phyloP scores from a whole-genome alignment of 2,888 invertebrate genomes.

The Ectemnius continuus region DNA sequence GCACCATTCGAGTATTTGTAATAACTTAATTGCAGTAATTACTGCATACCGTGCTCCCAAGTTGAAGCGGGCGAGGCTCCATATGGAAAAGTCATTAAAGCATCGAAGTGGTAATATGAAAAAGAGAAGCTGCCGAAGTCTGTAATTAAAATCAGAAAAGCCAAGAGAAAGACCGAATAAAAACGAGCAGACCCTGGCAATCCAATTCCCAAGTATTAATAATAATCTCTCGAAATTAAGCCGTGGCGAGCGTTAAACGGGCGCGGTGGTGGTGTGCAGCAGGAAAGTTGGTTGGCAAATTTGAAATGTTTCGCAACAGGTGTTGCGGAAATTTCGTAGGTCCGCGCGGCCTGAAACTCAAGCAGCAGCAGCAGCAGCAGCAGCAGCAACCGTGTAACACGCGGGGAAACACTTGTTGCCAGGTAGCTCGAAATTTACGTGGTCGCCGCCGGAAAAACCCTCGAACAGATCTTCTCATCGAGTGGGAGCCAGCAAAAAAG shows the following conservation, averaged over 20 bases:
- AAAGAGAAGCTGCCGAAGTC: too few species aligned
- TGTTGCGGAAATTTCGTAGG: slow-evolving; percentile 65
- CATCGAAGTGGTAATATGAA: too few species aligned
- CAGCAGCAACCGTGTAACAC: slow-evolving; percentile 56
- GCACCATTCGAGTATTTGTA: too few species aligned
- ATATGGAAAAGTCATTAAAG: too few species aligned
- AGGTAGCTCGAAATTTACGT: slow-evolving; percentile 60
- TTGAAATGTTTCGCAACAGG: slow-evolving; percentile 65
- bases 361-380: too few species aligned
- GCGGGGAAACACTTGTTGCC: slow-evolving; percentile 61
- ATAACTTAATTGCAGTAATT: too few species aligned
- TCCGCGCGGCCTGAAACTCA: slow-evolving; percentile 58
- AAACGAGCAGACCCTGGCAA: slow-evolving; percentile 26
- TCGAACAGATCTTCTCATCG: slow-evolving; percentile 14
- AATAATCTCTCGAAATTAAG: slow-evolving; percentile 60
- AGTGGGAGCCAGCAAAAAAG: slow-evolving; percentile 8
- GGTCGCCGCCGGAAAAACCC: slow-evolving; percentile 40
- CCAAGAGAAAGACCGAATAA: slow-evolving; percentile 51
- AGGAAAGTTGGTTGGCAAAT: slow-evolving; percentile 61
- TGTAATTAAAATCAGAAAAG: too few species aligned
- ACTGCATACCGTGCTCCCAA: too few species aligned
- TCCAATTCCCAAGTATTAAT: slow-evolving; percentile 46
- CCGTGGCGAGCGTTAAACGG: slow-evolving; percentile 27
- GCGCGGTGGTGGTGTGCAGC: slow-evolving; percentile 3
- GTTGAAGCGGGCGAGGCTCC: too few species aligned